Evolutionary conservation across 2,113 vertebrate genomes (phyloP).

Genomic region (Sterna hirundo): DNA sequence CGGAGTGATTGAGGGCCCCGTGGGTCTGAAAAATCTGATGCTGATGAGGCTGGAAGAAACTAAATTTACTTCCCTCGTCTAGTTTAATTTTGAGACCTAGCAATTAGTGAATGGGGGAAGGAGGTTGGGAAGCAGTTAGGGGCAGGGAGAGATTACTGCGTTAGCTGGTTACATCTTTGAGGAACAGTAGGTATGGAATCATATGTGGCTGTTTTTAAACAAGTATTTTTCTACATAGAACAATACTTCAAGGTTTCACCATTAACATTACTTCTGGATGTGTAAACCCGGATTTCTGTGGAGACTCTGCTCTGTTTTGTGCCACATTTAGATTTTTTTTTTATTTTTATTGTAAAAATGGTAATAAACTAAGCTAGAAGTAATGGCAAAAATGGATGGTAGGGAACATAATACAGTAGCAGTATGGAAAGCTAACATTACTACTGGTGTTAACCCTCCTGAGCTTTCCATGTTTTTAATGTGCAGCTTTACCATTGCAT

Average conservation of each 20-base stretch:
- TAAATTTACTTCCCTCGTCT: not conserved
- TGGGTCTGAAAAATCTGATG: not conserved
- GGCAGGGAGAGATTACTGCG: not conserved
- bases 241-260: not conserved
- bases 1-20: not conserved
- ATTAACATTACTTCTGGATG: not conserved
- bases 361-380: not conserved
- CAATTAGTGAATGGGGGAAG: not conserved
- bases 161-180: not conserved
- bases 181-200: not conserved
- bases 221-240: not conserved
- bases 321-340: not conserved
- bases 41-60: not conserved
- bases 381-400: not conserved
- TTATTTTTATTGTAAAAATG: not conserved
- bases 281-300: not conserved
- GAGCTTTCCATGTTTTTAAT: not conserved
- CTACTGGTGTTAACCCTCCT: not conserved
- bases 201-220: not conserved
- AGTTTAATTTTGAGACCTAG: not conserved
- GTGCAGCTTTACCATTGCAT: not conserved
- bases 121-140: not conserved
- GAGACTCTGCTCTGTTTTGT: not conserved
- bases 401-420: not conserved
- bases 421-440: not conserved